Percentiles rank a stretch among this genome's conserved stretches.
phyloP scores from a whole-genome alignment of 2,797 vertebrate genomes.

The Trichosurus vulpecula region DNA sequence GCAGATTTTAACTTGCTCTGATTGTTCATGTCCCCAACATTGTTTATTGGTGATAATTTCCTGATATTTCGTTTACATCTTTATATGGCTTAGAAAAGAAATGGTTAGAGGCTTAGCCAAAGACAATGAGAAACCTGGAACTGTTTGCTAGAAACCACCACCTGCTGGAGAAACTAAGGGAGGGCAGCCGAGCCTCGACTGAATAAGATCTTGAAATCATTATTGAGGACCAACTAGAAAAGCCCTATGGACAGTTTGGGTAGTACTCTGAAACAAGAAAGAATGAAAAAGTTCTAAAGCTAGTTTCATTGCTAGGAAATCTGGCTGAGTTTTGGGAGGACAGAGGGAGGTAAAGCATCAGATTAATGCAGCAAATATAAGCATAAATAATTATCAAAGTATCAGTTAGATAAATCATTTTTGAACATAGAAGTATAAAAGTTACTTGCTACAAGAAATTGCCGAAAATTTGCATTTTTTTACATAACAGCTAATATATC shows the following conservation, averaged over 20 bases:
- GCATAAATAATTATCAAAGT: background rate
- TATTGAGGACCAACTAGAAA: background rate
- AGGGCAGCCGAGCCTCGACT: background rate
- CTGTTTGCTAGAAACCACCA: background rate
- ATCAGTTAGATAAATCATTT: background rate
- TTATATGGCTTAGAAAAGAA: background rate
- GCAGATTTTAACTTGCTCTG: background rate
- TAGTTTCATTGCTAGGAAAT: background rate
- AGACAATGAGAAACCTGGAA: background rate
- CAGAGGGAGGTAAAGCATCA: background rate
- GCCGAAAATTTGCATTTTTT: background rate
- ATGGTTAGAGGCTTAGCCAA: background rate
- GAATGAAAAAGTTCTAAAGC: background rate
- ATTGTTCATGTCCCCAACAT: background rate
- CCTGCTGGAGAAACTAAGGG: background rate
- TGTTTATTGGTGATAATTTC: background rate
- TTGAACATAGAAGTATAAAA: background rate
- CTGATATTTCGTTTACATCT: background rate
- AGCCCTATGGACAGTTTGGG: background rate
- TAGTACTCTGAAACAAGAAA: background rate
- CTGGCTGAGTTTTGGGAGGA: background rate
- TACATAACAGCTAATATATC: background rate
- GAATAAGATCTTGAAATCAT: background rate
- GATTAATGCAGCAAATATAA: background rate
- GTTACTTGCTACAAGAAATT: background rate